These are phyloP conservation scores for Sminthurides bifidus DNA, from an alignment of 1,140 invertebrate species.

Conservation along the genomic window DNA sequence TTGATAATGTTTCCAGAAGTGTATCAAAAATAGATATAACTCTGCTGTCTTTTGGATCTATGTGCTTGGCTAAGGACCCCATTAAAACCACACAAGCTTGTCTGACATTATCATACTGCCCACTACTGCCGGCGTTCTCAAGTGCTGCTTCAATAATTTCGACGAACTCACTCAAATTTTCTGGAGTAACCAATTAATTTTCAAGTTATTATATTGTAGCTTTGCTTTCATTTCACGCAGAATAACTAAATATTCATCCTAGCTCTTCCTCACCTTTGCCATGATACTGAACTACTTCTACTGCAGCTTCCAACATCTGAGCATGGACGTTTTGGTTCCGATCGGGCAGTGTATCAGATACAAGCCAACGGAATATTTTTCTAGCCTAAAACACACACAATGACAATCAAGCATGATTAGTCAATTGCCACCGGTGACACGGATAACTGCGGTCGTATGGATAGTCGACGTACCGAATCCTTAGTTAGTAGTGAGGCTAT, in stretches of 20 bases:
- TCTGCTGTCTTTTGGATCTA: conserved; percentile 76
- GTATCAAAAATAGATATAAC: conserved; percentile 84
- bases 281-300: conserved; percentile 78
- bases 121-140: conserved; percentile 76
- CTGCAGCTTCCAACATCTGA: conserved; percentile 86
- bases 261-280: conserved; percentile 54
- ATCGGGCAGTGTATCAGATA: conserved; percentile 75
- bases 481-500: conserved; percentile 54
- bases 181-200: conserved; percentile 24
- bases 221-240: not conserved
- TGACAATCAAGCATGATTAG: conserved; percentile 31
- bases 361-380: conserved; percentile 49
- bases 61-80: conserved; percentile 87
- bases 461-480: conserved; percentile 19
- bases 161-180: conserved; percentile 53
- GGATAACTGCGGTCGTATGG: not conserved
- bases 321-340: conserved; percentile 65
- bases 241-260: conserved; percentile 8
- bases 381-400: conserved; percentile 4
- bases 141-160: conserved; percentile 83
- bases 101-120: conserved; percentile 81
- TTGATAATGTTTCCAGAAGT: conserved; percentile 80
- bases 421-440: conserved; percentile 33
- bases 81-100: conserved; percentile 94
- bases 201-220: conserved; percentile 3